Base-by-base conservation (phyloP, 1,140 invertebrate genomes). In the Drosophila arawakana region DNA sequence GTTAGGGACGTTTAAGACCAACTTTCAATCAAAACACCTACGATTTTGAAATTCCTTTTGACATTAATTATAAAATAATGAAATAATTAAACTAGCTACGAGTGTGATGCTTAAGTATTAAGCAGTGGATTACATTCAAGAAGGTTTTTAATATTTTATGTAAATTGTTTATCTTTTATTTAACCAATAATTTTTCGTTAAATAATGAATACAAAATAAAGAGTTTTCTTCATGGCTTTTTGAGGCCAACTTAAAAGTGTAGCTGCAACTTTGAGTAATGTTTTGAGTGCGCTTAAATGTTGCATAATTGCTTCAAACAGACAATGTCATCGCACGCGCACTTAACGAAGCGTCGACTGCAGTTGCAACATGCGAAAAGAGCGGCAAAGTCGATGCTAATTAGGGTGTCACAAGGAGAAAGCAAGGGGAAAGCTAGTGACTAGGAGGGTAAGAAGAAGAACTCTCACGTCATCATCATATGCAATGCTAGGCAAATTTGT, bases 241-340 rank as follows among this genome's bases (percentile, higher is more conserved):
- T 21, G 18, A 21, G 1, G 1, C 18, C 18, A 21, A 30, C 4
- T 30, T 30, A 30, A 30, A 30, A 30, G 25, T 30, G 47, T 30
- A 50, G 10, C 41, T n/a, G 11, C 11, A 13, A 13, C 41, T 43
- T 13, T 43, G 41, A 43, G 41, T 13, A 43, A 30, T 76, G 52
- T 54, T 72, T 76, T 72, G 62, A 81, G 21, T 65, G 52, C 52
- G 61, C 78, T 71, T 84, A 78, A 81, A 78, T 85, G 78, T 73
- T 78, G 81, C 78, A 78, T 86, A 85, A 86, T 85, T 85, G 82
- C 76, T 73, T 80, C 71, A 72, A 69, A 43, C 76, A 61, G 69
- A 80, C 81, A 85, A 85, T 80, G 74, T 81, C 71, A 78, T 43
- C 41, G n/a, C 78, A 76, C 63, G 81, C 81, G 61, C 66, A 68